Conservation (phyloP, 2,888 invertebrate genomes). For the Itoplectis maculator region DNA sequence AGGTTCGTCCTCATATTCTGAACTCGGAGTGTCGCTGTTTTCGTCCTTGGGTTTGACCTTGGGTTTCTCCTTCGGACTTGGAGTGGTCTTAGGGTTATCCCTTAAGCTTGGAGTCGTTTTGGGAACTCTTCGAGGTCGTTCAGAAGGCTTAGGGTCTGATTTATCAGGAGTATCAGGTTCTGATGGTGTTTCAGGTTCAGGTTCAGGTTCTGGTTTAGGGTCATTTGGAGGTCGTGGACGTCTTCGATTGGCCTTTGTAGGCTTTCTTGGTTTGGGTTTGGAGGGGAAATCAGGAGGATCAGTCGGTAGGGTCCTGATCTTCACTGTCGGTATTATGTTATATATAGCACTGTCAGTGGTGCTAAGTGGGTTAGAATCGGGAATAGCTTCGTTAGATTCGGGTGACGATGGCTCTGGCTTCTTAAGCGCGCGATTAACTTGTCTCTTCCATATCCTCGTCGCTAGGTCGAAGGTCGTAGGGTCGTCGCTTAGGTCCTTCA, state of each 20-base stretch:
- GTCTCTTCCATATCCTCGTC: constrained; percentile 68
- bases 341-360: constrained; percentile 60
- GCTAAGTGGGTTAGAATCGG: constrained; percentile 43
- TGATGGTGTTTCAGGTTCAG: constrained; percentile 39
- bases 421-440: constrained; percentile 55
- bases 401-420: constrained; percentile 53
- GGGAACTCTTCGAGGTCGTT: constrained; percentile 25
- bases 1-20: constrained; percentile 52
- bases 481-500: constrained; percentile 58
- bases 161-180: constrained; percentile 40
- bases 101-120: constrained; percentile 19
- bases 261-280: constrained; percentile 42
- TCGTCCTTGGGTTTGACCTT: constrained; percentile 42
- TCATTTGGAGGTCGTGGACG: constrained; percentile 42
- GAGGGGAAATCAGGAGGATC: constrained; percentile 63
- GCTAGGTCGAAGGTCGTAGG: constrained; percentile 46
- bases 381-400: constrained; percentile 65
- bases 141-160: constrained; percentile 31
- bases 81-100: constrained; percentile 16
- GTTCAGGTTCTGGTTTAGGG: constrained; percentile 34
- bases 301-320: constrained; percentile 63
- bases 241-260: constrained; percentile 42
- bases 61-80: neutral
- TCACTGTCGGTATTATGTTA: constrained; percentile 55
- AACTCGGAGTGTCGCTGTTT: constrained; percentile 54